Evolutionary conservation across 2,797 vertebrate species (phyloP), one percentile per base, ranked within the genome.

Genomic region (Threskiornis aethiopicus): DNA sequence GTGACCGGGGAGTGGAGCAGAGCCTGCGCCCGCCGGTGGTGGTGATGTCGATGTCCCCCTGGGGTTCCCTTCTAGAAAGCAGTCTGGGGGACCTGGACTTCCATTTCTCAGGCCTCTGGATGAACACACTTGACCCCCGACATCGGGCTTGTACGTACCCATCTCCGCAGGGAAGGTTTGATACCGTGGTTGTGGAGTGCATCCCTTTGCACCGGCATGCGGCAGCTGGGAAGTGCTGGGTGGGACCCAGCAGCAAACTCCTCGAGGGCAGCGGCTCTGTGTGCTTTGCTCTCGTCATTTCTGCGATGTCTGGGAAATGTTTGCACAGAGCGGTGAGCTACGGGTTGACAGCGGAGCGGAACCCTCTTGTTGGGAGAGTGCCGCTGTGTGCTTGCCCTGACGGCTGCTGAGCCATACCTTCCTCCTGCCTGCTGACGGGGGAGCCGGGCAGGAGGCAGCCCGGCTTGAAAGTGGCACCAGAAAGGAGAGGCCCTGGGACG

Each of bases 181-280:
- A 5, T 5, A 5, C 59, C 2, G 2, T 1, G 4, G 59, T 13
- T 3, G 3, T 10, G 42, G 35, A 24, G 31, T 2, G 21, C 42
- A 4, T 64, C 42, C 42, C 62, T 31, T 14, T 62, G 57, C 79
- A 17, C 15, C 1, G 7, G 14, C 17, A 21, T 24, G 35, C 0
- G 4, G 28, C 19, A 28, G 28, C 19, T 0, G 13, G 72, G 35
- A 29, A 7, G 29, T 17, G 33, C 57, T 22, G 75, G 49, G 49
- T 16, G 55, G 64, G 22, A 61, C 47, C 51, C n/a, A 4, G 39
- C 28, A 37, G 58, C 58, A 26, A 62, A 39, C n/a, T 28, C 22
- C 58, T n/a, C 4, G 13, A 15, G 24, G 29, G 82, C 28, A 39
- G 73, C 28, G n/a, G 39, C 58, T 77, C n/a, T 5, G 6, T 20